phyloP scores from a whole-genome alignment of 2,888 invertebrate genomes.

The Onthophagus sagittarius region DNA sequence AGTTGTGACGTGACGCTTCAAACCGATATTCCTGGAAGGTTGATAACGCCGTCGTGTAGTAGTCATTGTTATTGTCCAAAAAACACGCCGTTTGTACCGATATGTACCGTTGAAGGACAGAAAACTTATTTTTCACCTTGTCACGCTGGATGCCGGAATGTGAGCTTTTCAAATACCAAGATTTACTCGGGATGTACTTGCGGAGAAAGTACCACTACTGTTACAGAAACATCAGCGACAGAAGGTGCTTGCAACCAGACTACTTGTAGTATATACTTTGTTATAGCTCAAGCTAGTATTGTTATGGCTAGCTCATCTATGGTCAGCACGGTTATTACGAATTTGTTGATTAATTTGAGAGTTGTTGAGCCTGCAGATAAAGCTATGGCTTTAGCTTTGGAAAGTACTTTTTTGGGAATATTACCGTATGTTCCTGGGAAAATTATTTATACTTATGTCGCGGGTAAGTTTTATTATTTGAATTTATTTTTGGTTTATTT shows the following conservation, averaged over 20 bases:
- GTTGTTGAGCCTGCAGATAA: conserved; percentile 60
- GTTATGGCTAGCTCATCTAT: conserved; percentile 38
- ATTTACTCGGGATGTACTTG: conserved; percentile 55
- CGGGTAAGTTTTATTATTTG: conserved; percentile 43
- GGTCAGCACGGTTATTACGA: conserved; percentile 50
- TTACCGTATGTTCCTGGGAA: conserved; percentile 62
- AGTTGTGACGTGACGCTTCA: conserved; percentile 47
- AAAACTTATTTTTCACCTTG: conserved; percentile 69
- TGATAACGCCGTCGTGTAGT: conserved; percentile 54
- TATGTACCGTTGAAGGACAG: conserved; percentile 56
- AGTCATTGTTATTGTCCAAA: conserved; percentile 53
- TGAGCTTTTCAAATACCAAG: conserved; percentile 35
- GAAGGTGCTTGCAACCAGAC: conserved; percentile 55
- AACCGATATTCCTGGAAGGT: conserved; percentile 48
- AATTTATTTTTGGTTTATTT: background rate
- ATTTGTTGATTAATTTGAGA: conserved; percentile 54
- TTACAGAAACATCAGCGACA: conserved; percentile 41
- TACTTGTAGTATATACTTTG: conserved; percentile 52
- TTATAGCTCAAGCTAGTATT: conserved; percentile 44
- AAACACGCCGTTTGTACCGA: conserved; percentile 56
- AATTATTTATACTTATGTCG: conserved; percentile 57
- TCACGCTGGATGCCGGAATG: conserved; percentile 61
- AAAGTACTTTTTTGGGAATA: conserved; percentile 53
- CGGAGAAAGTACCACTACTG: conserved; percentile 38
- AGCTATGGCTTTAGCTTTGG: conserved; percentile 57